phyloP scores from a whole-genome alignment of 2,888 invertebrate genomes.

The Phasia obesa region DNA sequence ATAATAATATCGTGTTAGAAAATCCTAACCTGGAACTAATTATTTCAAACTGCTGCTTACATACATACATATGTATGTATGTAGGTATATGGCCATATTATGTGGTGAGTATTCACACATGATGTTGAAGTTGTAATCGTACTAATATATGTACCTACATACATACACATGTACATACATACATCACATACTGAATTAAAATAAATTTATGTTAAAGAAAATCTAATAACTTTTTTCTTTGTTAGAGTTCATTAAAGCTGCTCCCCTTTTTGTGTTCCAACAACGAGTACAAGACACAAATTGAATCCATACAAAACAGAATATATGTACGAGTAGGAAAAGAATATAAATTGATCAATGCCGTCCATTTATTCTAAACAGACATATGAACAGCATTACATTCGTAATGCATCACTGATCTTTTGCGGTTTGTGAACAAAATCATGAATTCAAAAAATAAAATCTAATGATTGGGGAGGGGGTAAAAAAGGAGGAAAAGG shows the following conservation, averaged over 20 bases:
- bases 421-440: conserved; percentile 60
- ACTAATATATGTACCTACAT: too few species aligned
- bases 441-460: conserved; percentile 46
- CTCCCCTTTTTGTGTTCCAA: conserved; percentile 57
- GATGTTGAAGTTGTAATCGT: too few species aligned
- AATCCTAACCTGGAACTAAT: too few species aligned
- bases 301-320: conserved; percentile 65
- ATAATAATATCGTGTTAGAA: too few species aligned
- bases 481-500: conserved; percentile 14
- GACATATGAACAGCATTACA: conserved; percentile 51
- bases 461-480: conserved; percentile 21
- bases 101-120: too few species aligned
- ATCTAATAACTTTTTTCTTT: conserved; percentile 67
- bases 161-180: too few species aligned
- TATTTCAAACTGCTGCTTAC: too few species aligned
- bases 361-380: conserved; percentile 54
- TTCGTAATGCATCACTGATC: conserved; percentile 65
- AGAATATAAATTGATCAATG: conserved; percentile 60
- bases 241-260: conserved; percentile 70
- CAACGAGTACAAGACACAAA: conserved; percentile 49
- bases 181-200: background rate
- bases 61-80: too few species aligned
- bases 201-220: conserved; percentile 36
- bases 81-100: too few species aligned
- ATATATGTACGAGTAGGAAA: conserved; percentile 18